A percentile compares a stretch with the other conserved stretches of the same genome.
Conservation (phyloP, 2,797 vertebrate species). For the Ataeniobius toweri region DNA sequence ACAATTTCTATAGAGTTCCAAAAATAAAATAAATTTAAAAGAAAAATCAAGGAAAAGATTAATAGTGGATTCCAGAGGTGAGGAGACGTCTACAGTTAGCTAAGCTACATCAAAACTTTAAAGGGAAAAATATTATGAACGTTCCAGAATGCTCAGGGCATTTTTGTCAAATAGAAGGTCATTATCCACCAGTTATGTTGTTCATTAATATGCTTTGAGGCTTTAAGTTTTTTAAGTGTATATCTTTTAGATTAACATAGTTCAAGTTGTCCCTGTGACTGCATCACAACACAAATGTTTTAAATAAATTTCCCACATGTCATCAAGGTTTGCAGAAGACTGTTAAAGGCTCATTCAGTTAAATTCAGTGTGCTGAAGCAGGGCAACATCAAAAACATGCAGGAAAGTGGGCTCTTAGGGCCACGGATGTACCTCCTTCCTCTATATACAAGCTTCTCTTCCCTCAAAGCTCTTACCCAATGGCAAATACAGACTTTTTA, state of each 20-base stretch:
- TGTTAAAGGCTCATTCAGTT: not conserved
- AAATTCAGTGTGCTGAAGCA: not conserved
- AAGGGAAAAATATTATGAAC: no score
- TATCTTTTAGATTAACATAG: not conserved
- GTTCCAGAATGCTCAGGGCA: no score
- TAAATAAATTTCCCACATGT: not conserved
- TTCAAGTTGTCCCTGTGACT: not conserved
- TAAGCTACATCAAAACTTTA: no score
- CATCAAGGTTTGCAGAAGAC: not conserved
- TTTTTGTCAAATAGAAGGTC: no score
- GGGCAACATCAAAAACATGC: not conserved
- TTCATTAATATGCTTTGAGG: not conserved
- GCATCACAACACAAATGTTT: no score
- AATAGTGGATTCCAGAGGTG: no score
- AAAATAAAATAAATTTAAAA: no score
- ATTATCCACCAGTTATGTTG: not conserved
- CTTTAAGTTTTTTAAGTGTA: not conserved
- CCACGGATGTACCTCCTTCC: not conserved
- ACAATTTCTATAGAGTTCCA: no score
- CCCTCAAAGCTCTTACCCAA: not conserved
- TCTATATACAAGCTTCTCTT: not conserved
- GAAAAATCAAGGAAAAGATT: no score
- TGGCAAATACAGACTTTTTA: not conserved
- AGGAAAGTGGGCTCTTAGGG: not conserved
- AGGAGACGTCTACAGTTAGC: no score